Conservation (phyloP, 2,888 invertebrate species). For the Argynnis bischoffii region DNA sequence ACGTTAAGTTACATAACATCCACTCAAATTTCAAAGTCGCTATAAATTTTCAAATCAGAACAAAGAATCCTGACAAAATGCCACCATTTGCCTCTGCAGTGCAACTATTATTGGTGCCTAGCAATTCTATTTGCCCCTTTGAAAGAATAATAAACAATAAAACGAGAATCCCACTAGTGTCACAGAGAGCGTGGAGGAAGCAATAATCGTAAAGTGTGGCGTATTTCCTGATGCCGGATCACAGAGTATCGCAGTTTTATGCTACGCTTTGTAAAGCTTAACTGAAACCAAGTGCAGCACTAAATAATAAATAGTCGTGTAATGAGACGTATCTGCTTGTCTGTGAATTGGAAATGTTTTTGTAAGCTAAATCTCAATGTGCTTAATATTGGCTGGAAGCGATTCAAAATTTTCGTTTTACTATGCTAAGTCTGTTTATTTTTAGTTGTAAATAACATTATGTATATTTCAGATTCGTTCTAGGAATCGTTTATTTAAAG, state of each 20-base stretch:
- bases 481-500: too few species aligned
- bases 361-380: neutral
- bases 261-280: constrained; percentile 58
- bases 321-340: constrained; percentile 42
- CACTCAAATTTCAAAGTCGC: constrained; percentile 4
- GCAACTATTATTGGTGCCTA: constrained; percentile 32
- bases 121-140: constrained; percentile 48
- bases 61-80: constrained; percentile 29
- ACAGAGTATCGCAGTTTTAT: constrained; percentile 53
- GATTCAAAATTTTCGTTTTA: neutral
- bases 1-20: too few species aligned
- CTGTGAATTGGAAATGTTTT: constrained; percentile 29
- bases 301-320: constrained; percentile 45
- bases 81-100: constrained; percentile 22
- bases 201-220: constrained; percentile 69
- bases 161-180: constrained; percentile 50
- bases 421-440: too few species aligned
- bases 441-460: too few species aligned
- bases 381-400: neutral
- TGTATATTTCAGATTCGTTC: too few species aligned
- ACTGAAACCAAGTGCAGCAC: constrained; percentile 56
- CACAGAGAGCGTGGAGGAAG: constrained; percentile 60
- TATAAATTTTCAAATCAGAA: constrained; percentile 10
- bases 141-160: constrained; percentile 60
- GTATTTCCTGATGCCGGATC: constrained; percentile 55